These are phyloP conservation scores for Pampus argenteus DNA, from an alignment of 2,797 vertebrate species.

Conservation along the genomic window DNA sequence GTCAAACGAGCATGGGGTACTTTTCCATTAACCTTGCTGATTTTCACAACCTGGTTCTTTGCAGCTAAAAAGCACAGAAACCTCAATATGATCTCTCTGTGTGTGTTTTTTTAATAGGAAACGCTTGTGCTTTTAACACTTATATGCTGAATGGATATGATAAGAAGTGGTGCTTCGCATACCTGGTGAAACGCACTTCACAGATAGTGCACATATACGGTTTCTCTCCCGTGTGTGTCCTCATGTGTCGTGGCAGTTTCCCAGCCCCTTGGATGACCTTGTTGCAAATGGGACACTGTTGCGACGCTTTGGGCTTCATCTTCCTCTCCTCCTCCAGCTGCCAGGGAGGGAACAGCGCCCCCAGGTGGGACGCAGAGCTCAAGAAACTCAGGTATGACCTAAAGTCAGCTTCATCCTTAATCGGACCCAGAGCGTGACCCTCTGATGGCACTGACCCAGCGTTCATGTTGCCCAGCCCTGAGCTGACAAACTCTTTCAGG, in stretches of 20 bases:
- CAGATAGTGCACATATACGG: constrained; percentile 99
- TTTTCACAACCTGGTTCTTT: constrained; percentile 46
- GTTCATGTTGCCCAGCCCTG: constrained; percentile 70
- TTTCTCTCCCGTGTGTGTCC: constrained; percentile 98
- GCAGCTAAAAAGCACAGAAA: constrained; percentile 14
- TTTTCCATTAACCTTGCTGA: constrained; percentile 58
- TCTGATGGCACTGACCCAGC: constrained; percentile 67
- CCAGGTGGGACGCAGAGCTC: constrained; percentile 92
- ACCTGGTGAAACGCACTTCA: constrained; percentile 99
- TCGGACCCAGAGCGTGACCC: constrained; percentile 85
- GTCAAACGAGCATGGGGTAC: constrained; percentile 46
- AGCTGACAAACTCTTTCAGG: constrained; percentile 92
- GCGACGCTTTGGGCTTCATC: constrained; percentile 98
- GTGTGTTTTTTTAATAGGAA: background rate
- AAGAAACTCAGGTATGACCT: constrained; percentile 95
- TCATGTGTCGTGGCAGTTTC: constrained; percentile 98
- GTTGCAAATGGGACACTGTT: constrained; percentile 99
- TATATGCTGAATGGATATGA: too few species aligned
- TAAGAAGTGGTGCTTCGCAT: constrained; percentile 50
- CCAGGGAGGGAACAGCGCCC: constrained; percentile 95
- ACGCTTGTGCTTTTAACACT: too few species aligned
- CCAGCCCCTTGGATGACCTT: constrained; percentile 99
- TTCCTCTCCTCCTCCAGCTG: constrained; percentile 97
- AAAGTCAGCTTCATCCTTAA: constrained; percentile 95
- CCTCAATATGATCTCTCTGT: constrained; percentile 13